Base-by-base conservation (phyloP, 2,888 invertebrate species). In the Scaptomyza flava region DNA sequence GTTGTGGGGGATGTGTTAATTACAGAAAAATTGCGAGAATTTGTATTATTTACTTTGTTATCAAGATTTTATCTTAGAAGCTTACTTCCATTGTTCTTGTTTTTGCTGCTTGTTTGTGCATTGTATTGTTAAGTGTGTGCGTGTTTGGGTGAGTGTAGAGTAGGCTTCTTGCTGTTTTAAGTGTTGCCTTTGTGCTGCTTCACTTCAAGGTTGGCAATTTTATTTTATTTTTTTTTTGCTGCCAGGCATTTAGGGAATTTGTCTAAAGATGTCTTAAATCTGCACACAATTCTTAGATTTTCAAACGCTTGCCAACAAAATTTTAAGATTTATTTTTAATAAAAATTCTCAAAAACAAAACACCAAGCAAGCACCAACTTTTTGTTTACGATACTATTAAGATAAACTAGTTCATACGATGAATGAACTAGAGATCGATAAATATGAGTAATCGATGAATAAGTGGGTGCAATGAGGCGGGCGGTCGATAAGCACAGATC, bases 1-100 rank as follows among this genome's bases (percentile, higher is more conserved):
- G 17, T 41, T 73, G 67, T 75, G 67, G 63, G 46, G 87, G 71
- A 86, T 86, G 82, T 82, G 82, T 88, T 82, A 82, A 82, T 82
- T 82, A 82, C 82, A 86, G 84, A 88, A 88, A 82, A 82, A 88
- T 88, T 83, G 84, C 78, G 70, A 88, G 84, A 82, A 88, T 88
- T 83, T 77, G 81, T 88, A 86, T 86, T 88, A 82, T 82, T 82
- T 82, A 88, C 82, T 80, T 82, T 82, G 89, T 80, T 82, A 86
- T 82, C 87, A 76, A 80, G 83, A 83, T 83, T 66, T 63, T 45
- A 63, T 66, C 63, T 63, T 45, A 27, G 65, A 79, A 79, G 81
- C 79, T 78, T 38, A 71, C 79, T 59, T 62, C 46, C 67, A 54
- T 62, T 77, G 50, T 70, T 76, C 34, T 58, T 50, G 11, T 38